Conservation (phyloP, 2,797 vertebrate genomes). For the Coendou prehensilis region DNA sequence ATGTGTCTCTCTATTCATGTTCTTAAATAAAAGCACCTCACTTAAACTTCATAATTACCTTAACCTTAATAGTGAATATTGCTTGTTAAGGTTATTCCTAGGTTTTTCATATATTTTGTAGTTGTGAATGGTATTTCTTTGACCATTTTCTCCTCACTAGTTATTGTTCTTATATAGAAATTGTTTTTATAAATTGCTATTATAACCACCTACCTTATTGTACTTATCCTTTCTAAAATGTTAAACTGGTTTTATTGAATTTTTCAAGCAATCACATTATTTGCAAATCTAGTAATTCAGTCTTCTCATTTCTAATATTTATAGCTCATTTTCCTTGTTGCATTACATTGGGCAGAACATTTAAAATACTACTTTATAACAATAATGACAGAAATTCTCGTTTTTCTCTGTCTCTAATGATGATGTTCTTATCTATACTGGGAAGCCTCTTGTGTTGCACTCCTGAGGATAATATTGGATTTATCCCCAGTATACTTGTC, state of each 20-base stretch:
- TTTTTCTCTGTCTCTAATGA: not conserved
- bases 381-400: not conserved
- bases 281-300: conserved; percentile 9
- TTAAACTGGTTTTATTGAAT: conserved; percentile 23
- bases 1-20: not conserved
- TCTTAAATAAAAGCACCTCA: conserved; percentile 28
- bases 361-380: not conserved
- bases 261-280: conserved; percentile 4
- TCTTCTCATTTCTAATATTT: not conserved
- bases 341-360: conserved; percentile 2
- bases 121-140: not conserved
- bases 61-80: not conserved
- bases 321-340: conserved; percentile 5
- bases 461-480: not conserved
- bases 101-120: not conserved
- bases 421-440: not conserved
- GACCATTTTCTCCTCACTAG: not conserved
- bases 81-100: conserved; percentile 6
- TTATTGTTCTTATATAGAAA: not conserved
- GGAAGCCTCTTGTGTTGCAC: not conserved
- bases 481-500: not conserved
- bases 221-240: not conserved
- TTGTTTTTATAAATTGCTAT: conserved; percentile 33
- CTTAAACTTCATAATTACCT: not conserved
- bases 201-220: not conserved